These are phyloP conservation scores for Platysteira castanea DNA, from an alignment of 2,113 vertebrate genomes.

Conservation along the genomic window DNA sequence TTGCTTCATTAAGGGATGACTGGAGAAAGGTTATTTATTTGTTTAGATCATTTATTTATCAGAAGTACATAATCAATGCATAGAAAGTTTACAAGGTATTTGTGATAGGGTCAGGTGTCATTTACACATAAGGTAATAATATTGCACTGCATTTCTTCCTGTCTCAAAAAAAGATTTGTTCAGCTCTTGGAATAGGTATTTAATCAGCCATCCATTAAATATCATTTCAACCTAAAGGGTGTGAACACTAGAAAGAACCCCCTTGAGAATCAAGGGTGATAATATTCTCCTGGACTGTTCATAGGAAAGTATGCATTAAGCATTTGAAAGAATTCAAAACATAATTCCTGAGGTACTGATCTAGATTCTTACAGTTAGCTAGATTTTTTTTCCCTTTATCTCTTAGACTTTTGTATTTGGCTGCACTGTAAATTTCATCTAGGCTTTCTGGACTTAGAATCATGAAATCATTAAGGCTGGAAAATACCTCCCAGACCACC, in stretches of 20 bases:
- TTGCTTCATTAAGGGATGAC: background rate
- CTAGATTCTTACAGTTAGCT: background rate
- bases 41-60: background rate
- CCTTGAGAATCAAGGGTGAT: background rate
- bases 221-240: background rate
- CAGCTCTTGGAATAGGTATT: background rate
- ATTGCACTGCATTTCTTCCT: background rate
- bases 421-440: background rate
- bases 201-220: background rate
- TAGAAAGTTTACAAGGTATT: background rate
- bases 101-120: background rate
- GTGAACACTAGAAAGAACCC: background rate
- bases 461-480: background rate
- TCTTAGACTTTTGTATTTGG: background rate
- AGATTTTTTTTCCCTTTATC: background rate
- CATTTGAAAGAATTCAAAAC: background rate
- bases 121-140: background rate
- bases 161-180: background rate
- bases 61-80: background rate
- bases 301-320: background rate
- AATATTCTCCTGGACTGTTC: background rate
- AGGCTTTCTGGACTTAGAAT: background rate
- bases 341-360: background rate
- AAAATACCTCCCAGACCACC: background rate
- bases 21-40: background rate